Percentiles rank a stretch among this genome's conserved stretches.
These are phyloP conservation scores for Pardosa pseudoannulata DNA, from an alignment of 2,888 invertebrate genomes.

Conservation along the genomic window DNA sequence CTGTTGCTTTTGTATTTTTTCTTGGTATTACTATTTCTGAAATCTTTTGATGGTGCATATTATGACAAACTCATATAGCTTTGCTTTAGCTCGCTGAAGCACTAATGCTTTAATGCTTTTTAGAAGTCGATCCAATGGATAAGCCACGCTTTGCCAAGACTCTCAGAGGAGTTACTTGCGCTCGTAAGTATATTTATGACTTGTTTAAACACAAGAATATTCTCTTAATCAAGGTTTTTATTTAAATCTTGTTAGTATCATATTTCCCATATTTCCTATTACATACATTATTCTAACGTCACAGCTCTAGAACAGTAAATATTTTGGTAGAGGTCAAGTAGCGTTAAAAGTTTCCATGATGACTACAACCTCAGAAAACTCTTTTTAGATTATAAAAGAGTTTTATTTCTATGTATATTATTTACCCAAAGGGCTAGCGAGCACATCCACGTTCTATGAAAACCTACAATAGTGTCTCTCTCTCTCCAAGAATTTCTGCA, in stretches of 20 bases:
- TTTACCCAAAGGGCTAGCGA: too few relatives aligned
- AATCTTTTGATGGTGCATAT: not conserved
- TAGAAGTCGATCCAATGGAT: slow-evolving; percentile 61
- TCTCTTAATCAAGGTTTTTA: not conserved
- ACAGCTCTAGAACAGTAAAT: too few relatives aligned
- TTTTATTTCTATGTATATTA: too few relatives aligned
- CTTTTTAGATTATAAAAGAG: too few relatives aligned
- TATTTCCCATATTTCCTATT: not conserved
- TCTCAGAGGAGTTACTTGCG: slow-evolving; percentile 80
- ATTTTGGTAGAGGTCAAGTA: too few relatives aligned
- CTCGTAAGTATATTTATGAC: slow-evolving; percentile 75
- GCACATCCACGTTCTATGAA: too few relatives aligned
- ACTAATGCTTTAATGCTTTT: slow-evolving; percentile 59
- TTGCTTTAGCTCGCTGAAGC: slow-evolving; percentile 36
- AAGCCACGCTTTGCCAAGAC: slow-evolving; percentile 85
- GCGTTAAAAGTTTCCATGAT: too few relatives aligned
- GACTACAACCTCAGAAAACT: too few relatives aligned
- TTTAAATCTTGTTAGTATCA: not conserved
- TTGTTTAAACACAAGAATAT: not conserved
- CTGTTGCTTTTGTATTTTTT: not conserved
- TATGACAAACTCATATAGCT: not conserved
- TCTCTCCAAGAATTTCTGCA: too few relatives aligned
- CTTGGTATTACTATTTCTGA: too few relatives aligned
- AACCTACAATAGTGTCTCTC: too few relatives aligned
- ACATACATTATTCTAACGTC: too few relatives aligned